Evolutionary conservation across 2,113 vertebrate species (phyloP).

Genomic region (Cichladusa arquata): DNA sequence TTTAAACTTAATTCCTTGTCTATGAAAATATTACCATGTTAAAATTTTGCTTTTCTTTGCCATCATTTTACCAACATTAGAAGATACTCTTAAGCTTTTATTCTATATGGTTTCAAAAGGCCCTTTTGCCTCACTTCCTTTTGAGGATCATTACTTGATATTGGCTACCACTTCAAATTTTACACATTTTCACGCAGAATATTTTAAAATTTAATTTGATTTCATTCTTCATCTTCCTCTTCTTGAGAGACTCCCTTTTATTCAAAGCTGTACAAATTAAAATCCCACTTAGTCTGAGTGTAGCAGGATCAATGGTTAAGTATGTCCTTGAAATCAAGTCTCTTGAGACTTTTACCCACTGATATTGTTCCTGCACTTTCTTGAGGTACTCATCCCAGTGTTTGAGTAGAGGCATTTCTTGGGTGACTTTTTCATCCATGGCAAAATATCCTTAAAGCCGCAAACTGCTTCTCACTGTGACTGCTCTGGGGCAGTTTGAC

Average conservation of each 20-base stretch:
- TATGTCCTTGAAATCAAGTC: neutral
- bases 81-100: neutral
- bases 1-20: neutral
- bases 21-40: neutral
- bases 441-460: neutral
- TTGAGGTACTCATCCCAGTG: neutral
- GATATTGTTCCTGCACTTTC: neutral
- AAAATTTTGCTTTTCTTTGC: neutral
- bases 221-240: neutral
- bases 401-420: neutral
- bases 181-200: neutral
- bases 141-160: neutral
- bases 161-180: neutral
- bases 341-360: neutral
- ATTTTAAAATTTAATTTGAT: neutral
- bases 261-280: neutral
- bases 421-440: neutral
- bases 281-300: neutral
- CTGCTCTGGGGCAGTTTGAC: neutral
- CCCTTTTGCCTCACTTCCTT: neutral
- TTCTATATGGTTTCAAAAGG: neutral
- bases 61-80: rapidly evolving
- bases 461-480: neutral
- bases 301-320: neutral
- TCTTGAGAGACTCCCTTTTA: neutral